phyloP scores from a whole-genome alignment of 2,888 invertebrate species.

The Papilio demoleus region DNA sequence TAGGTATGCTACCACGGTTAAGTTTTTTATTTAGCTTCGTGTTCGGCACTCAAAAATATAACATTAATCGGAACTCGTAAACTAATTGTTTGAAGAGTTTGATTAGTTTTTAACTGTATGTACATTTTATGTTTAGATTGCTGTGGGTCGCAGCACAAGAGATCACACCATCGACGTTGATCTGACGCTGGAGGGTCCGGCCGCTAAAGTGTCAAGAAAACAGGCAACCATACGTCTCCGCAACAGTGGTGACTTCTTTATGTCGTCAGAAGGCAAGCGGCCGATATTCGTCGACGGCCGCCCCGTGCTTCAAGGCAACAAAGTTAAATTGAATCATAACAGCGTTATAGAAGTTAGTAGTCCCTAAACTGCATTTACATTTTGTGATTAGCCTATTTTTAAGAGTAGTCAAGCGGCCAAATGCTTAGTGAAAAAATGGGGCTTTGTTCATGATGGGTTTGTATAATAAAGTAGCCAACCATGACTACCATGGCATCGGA shows the following conservation, averaged over 20 bases:
- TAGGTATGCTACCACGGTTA: background rate
- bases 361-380: slow-evolving; percentile 34
- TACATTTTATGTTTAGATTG: slow-evolving; percentile 84
- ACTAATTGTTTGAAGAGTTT: too few relatives aligned
- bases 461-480: background rate
- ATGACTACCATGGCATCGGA: background rate
- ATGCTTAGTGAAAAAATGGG: slow-evolving; percentile 38
- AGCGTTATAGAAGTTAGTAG: slow-evolving; percentile 93
- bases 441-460: slow-evolving; percentile 5
- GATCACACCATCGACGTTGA: slow-evolving; percentile 97
- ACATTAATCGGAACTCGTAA: too few relatives aligned
- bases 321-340: slow-evolving; percentile 95
- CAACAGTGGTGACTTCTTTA: slow-evolving; percentile 95
- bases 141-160: slow-evolving; percentile 94
- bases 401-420: slow-evolving; percentile 41
- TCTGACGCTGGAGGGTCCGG: slow-evolving; percentile 95
- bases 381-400: background rate
- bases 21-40: background rate
- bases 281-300: slow-evolving; percentile 97
- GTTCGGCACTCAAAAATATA: background rate
- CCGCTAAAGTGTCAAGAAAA: slow-evolving; percentile 95
- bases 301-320: slow-evolving; percentile 93
- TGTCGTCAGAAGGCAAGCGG: slow-evolving; percentile 97
- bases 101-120: too few relatives aligned
- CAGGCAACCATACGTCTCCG: slow-evolving; percentile 95